Conservation (phyloP, 1,140 invertebrate species). For the Laupala kohalensis region DNA sequence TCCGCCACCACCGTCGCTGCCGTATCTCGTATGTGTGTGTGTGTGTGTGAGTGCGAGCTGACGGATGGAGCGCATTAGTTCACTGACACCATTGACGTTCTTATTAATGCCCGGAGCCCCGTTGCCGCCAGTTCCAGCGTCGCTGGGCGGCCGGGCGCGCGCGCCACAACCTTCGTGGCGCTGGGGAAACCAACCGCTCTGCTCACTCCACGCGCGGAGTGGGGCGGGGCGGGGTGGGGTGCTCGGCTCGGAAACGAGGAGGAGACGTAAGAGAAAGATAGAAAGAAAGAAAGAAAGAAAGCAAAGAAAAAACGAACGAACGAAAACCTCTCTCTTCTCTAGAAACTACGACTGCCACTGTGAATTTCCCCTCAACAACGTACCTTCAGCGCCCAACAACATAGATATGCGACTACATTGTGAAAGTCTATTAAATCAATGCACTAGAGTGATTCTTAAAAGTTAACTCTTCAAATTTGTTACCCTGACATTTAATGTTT, state of each 20-base stretch:
- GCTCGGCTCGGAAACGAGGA: no score
- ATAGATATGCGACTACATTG: no score
- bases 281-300: not conserved
- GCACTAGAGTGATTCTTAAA: no score
- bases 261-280: not conserved
- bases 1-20: not conserved
- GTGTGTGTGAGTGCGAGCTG: slow-evolving; percentile 16
- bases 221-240: no score
- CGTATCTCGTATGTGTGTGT: slow-evolving; percentile 1
- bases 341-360: not conserved
- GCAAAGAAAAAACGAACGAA: not conserved
- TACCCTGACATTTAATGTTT: no score
- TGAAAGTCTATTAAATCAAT: no score
- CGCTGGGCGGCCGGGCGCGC: slow-evolving; percentile 1
- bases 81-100: slow-evolving; percentile 36
- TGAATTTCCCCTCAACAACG: no score
- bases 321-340: not conserved
- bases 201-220: not conserved
- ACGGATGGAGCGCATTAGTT: slow-evolving; percentile 35
- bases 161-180: slow-evolving; percentile 14
- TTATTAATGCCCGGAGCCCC: slow-evolving; percentile 29
- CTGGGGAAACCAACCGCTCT: no score
- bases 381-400: no score
- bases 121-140: not conserved
- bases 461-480: no score